Base-by-base conservation (phyloP, 2,888 invertebrate genomes). In the Cheilosia soror region DNA sequence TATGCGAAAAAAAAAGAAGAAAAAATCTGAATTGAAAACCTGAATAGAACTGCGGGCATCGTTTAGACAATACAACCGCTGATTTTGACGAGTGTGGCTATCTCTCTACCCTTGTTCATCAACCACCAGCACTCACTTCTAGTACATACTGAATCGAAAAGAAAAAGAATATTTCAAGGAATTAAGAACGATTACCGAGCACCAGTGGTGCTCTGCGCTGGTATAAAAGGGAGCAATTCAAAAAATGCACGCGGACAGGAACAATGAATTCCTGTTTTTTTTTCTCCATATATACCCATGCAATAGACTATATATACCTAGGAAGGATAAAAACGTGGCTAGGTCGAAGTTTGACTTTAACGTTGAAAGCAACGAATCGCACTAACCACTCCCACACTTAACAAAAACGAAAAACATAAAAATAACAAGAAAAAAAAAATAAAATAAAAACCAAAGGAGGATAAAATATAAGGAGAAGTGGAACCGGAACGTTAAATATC, bases 161-260 rank as follows among this genome's bases (percentile, higher is more conserved):
- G 78, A 73, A 84, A 77, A 88, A 84, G 87, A 87, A 81, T 87
- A 87, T 83, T 87, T 84, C 82, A 87, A 87, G 88, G 88, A 87
- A 87, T 82, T 79, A 75, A 86, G 87, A 87, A 76, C 84, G 84
- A 84, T 84, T 84, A 84, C 80, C 75, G 71, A 65, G 84, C 71
- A 84, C 84, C 84, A 84, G 69, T 76, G 75, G 71, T 79, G 66
- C 72, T 78, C 68, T 68, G 58, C 63, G 40, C n/a, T 49, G 31
- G 37, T 53, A 55, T 40, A 60, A 76, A 80, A 42, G 84, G 68
- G 79, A 69, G 73, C 79, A 69, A 75, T 78, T 83, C 75, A 75
- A 76, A 80, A 84, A 63, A 71, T 72, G 60, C 76, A 76, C 76
- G 81, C 81, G 72, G 85, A 76, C 81, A 81, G 76, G 85, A 85